phyloP scores from a whole-genome alignment of 2,888 invertebrate species.

The Eristalinus aeneus region DNA sequence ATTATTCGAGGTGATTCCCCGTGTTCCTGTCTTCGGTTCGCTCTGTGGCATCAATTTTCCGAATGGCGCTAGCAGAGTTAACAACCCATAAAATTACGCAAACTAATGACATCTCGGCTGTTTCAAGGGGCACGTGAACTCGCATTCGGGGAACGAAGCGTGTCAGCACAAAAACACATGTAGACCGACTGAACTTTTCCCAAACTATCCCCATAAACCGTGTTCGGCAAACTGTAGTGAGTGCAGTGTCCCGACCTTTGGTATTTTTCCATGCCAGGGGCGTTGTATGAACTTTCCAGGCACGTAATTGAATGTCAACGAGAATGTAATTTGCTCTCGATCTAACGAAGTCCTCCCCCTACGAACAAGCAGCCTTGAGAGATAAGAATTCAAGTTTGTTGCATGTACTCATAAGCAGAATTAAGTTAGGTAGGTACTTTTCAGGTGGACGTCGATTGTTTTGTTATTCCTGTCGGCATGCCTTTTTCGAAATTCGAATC shows the following conservation, averaged over 20 bases:
- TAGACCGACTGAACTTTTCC: background rate
- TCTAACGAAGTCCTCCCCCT: background rate
- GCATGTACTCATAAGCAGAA: background rate
- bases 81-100: conserved; percentile 2
- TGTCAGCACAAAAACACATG: background rate
- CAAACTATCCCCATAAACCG: background rate
- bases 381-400: background rate
- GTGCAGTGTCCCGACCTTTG: background rate
- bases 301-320: background rate
- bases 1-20: background rate
- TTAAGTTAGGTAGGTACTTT: background rate
- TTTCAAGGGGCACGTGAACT: background rate
- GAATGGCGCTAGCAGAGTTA: background rate
- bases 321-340: background rate
- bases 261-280: background rate
- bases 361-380: background rate
- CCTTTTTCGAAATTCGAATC: background rate
- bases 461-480: background rate
- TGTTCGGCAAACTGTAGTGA: background rate
- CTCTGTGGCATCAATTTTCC: background rate
- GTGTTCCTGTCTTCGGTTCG: background rate
- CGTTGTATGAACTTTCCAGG: background rate
- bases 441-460: background rate
- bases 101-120: background rate
- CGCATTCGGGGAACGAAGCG: background rate